Base-by-base conservation (phyloP, 2,113 vertebrate species). In the Onychostruthus taczanowskii region DNA sequence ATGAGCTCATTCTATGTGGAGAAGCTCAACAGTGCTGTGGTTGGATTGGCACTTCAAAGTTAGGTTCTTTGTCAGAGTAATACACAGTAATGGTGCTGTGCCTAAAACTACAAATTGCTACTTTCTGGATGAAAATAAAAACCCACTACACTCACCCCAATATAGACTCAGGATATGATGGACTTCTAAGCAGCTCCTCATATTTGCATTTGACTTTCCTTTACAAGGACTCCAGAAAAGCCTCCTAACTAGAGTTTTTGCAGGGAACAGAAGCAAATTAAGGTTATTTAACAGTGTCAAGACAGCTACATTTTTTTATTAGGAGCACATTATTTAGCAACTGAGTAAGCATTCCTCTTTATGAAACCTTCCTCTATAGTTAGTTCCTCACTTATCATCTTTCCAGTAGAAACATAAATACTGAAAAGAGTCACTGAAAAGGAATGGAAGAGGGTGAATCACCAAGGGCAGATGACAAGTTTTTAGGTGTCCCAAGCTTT, bases 401-500 rank as follows among this genome's bases (percentile, higher is more conserved):
- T 88, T 79, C 79, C 86, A 76, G 68, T 43, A 52, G 49, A 31
- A 92, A 59, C 39, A 37, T 31, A 87, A 74, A 74, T 78, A 70
- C 47, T 13, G 39, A 70, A 58, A 53, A 31, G 56, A 78, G 56
- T 91, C 85, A 84, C 43, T 50, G 47, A 75, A 78, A 84, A 87
- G 85, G 74, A 92, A 67, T 81, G 88, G 78, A 73, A 81, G 44
- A 72, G 30, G 13, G 30, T 87, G 78, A 94, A 82, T 88, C 82
- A 82, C 24, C 20, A 15, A 15, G 39, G 70, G 21, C 52, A 87
- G 84, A 61, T 20, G 33, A 31, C 70, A 67, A 46, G 68, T 63
- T 67, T 63, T 63, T 43, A 70, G 21, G 11, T 62, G 62, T 55
- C 56, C 28, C 2, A 0, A 46, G 67, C 56, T 76, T 72, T 61